Evolutionary conservation across 2,113 vertebrate species (phyloP), one percentile per base, ranked within the genome.

Genomic region (Parus major): DNA sequence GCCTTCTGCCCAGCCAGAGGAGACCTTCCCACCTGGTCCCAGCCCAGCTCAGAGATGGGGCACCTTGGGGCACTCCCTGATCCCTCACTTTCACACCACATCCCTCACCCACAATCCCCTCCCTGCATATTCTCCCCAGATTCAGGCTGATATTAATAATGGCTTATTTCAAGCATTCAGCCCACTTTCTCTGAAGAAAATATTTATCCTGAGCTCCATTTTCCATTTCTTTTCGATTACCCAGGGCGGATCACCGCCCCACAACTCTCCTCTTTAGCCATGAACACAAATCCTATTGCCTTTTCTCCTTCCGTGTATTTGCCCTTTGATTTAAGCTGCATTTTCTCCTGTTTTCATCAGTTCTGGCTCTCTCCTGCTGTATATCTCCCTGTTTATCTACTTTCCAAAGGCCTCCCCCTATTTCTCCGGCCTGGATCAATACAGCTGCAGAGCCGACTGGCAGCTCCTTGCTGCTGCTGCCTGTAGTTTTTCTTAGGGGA

Each of bases 311-410:
- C 41, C 2, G 21, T 75, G 96, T 95, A 83, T 96, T 97, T 94
- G 96, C 81, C 91, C 96, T 95, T 86, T 98, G 97, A 98, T 98
- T 98, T 97, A 98, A 97, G 75, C 92, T 19, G 82, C 92, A 31
- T 93, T 88, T 89, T 80, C 93, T 80, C 93, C 82, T 27, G 73
- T 93, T 96, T 97, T 94, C 96, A 96, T 97, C 97, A 95, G 96
- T 72, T 70, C 92, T 60, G 72, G 75, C 36, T n/a, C 78, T 92
- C 82, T 94, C 94, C 85, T 3, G 91, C 82, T 60, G 39, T 97
- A 95, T 94, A 96, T 98, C 97, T 97, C 89, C 72, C 82, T 64
- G 52, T 96, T 97, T 97, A 97, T 98, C 97, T 97, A 88, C 94
- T 95, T 96, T 91, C 86, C 86, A 49, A 66, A 47, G 82, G 79